Base-by-base conservation (phyloP, 2,888 invertebrate genomes). In the Phanerotoma sp. region DNA sequence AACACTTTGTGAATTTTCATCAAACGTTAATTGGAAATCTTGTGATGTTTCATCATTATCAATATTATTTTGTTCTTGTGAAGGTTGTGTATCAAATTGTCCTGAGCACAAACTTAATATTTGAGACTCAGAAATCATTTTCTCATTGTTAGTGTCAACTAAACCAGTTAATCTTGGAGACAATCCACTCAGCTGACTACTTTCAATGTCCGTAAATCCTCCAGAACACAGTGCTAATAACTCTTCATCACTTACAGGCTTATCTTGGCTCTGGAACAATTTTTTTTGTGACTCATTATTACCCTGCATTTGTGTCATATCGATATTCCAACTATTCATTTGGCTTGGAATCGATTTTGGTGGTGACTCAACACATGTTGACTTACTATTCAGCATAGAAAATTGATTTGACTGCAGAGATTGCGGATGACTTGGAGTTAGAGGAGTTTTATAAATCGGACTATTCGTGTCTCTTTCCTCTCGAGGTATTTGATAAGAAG, bases 161-260 rank as follows among this genome's bases (percentile, higher is more conserved):
- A 61, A 41, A 33, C 56, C 51, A 2, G 45, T 40, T 10, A 49
- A 37, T 25, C 11, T 25, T 5, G 38, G 55, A 15, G 11, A 32
- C 25, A 22, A 20, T 15, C 40, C 25, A 33, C 11, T 22, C 22
- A 47, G 47, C 11, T 53, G 33, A 7, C 22, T 52, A 20, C 22
- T 52, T 10, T 57, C 57, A 4, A 35, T 20, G 5, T 55, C 47
- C 2, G 60, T 58, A 61, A 78, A 77, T 62, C 66, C 68, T 21
- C 77, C 78, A 0, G 84, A 83, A 66, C 83, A 85, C 52, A 86
- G 71, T 18, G 78, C 79, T 52, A 81, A 78, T 10, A 86, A 71
- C 46, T 81, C 81, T 25, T 82, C 81, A 6, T 85, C 79, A 38
- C 69, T 69, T 1, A 71, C 63, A 40, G 65, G 58, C 28, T 74